Conservation (phyloP, 1,140 invertebrate species). For the Nasonia longicornis region DNA sequence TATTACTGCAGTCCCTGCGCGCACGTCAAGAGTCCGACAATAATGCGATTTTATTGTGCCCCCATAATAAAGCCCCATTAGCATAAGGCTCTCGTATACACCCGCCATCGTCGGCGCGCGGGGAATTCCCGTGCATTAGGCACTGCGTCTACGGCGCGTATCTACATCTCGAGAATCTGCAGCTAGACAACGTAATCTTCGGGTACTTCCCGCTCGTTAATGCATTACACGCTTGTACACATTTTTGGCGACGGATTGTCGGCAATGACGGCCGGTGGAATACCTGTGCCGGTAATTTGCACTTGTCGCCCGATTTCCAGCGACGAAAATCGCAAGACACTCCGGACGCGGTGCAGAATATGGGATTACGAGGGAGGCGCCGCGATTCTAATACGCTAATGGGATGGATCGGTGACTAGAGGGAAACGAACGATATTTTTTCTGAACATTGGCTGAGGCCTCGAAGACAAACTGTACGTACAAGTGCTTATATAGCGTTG, state of each 20-base stretch:
- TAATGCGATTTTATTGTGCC: slow-evolving; percentile 30
- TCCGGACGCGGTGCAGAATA: background rate
- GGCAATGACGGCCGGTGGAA: slow-evolving; percentile 18
- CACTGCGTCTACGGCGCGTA: slow-evolving; percentile 10
- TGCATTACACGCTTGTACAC: background rate
- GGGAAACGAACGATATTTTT: too few species aligned
- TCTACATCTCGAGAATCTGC: slow-evolving; percentile 31
- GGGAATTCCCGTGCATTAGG: slow-evolving; percentile 1
- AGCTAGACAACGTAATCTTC: background rate
- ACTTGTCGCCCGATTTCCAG: background rate
- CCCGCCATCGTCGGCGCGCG: too few species aligned
- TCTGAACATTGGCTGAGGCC: too few species aligned
- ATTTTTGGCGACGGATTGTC: background rate
- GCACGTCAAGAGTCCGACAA: background rate
- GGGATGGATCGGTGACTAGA: background rate
- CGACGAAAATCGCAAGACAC: background rate
- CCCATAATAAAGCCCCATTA: background rate
- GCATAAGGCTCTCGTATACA: background rate
- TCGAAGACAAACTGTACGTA: too few species aligned
- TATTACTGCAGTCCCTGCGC: background rate
- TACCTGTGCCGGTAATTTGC: slow-evolving; percentile 3
- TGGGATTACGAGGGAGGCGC: background rate
- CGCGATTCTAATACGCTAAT: background rate
- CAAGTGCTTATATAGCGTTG: too few species aligned
- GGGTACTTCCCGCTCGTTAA: slow-evolving; percentile 31